These are phyloP conservation scores for Sebastes iracundus DNA, from an alignment of 2,797 vertebrate species.

Conservation along the genomic window DNA sequence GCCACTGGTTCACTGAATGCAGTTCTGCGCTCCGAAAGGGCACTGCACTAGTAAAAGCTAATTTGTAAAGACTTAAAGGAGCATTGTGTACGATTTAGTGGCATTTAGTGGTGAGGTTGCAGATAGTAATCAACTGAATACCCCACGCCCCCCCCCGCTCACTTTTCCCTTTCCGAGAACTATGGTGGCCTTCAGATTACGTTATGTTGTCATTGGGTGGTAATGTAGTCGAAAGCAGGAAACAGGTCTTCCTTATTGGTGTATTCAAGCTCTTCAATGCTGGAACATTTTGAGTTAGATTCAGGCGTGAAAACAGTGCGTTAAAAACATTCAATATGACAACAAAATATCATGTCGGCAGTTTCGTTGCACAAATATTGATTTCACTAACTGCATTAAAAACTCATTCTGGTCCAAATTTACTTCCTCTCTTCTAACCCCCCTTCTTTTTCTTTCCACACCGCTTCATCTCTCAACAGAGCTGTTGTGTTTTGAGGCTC, in stretches of 20 bases:
- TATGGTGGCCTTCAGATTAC: no score
- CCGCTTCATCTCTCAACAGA: conserved; percentile 39
- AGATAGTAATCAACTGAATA: no score
- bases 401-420: neutral
- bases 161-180: no score
- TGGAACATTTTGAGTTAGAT: neutral
- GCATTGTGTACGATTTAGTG: no score
- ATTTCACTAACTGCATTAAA: conserved; percentile 14
- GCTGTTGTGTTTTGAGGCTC: conserved; percentile 44
- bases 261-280: neutral
- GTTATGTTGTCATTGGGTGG: neutral
- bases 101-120: no score
- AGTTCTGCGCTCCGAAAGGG: no score
- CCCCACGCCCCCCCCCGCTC: no score
- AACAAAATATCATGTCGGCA: neutral
- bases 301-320: neutral
- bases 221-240: neutral
- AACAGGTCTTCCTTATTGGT: neutral
- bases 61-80: no score
- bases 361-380: conserved; percentile 4
- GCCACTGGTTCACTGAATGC: no score
- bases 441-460: neutral
- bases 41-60: no score
- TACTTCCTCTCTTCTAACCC: neutral
- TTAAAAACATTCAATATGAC: neutral